Evolutionary conservation across 2,797 vertebrate genomes (phyloP).

Genomic region (Parauchenoglanis ngamensis): DNA sequence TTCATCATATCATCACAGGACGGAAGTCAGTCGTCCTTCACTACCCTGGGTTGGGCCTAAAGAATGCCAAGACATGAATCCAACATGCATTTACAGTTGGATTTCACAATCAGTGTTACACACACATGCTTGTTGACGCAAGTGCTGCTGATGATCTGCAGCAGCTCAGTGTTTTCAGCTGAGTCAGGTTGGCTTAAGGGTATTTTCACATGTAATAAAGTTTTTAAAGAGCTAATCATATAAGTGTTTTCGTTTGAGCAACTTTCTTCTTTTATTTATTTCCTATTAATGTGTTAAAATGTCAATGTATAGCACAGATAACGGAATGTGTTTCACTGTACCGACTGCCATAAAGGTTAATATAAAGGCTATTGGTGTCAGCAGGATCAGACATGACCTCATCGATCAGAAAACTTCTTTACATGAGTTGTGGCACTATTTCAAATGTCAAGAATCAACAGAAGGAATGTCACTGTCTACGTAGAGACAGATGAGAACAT

Average conservation of each 20-base stretch:
- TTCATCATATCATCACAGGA: constrained; percentile 44
- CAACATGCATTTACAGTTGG: constrained; percentile 54
- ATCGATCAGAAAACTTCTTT: background rate
- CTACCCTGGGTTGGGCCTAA: constrained; percentile 50
- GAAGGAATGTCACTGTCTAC: background rate
- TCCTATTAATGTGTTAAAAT: background rate
- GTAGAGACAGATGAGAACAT: background rate
- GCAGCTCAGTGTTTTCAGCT: background rate
- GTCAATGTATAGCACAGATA: background rate
- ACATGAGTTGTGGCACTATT: background rate
- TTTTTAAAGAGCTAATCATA: background rate
- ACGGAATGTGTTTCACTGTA: background rate
- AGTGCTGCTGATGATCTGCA: constrained; percentile 34
- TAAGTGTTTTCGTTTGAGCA: background rate
- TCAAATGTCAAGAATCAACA: background rate
- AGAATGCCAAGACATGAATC: constrained; percentile 56
- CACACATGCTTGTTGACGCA: constrained; percentile 41
- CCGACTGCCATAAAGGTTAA: background rate
- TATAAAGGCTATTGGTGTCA: background rate
- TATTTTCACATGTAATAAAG: constrained; percentile 25
- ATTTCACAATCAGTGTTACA: constrained; percentile 49
- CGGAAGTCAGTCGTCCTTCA: constrained; percentile 62
- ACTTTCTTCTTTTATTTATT: background rate
- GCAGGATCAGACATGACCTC: constrained; percentile 2
- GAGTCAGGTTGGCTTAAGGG: constrained; percentile 30